Base-by-base conservation (phyloP, 1,140 invertebrate genomes). In the Magallana angulata region DNA sequence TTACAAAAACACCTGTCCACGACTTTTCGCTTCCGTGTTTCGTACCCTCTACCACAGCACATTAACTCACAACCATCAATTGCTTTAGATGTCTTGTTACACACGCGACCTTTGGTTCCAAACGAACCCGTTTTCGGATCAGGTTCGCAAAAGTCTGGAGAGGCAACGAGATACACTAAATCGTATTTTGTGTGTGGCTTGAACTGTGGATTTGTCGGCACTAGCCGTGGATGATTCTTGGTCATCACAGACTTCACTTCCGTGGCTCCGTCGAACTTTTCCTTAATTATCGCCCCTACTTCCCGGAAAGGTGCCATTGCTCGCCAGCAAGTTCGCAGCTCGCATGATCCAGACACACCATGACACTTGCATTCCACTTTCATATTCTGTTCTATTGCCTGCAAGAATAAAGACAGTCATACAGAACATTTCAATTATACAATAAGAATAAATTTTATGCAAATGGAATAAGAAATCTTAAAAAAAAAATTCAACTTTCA, bases 271-370 rank as follows among this genome's bases (percentile, higher is more conserved):
- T 97, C 96, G 95, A 98, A 98, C 93, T 97, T 97, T 90, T 97
- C 96, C 96, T 97, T 94, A 57, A 99, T 96, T 82, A 96, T 96
- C 90, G 97, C 96, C 56, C 98, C 98, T 84, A 99, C 96, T 92
- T 96, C 96, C 85, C 97, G 96, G 96, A 99, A 99, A 18, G 96
- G 96, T 11, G 97, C 97, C 93, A 98, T 95, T 18, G 97, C 97
- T 93, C 97, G 97, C 98, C 98, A 99, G 94, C 98, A 99, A 4
- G 98, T 99, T 94, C 97, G 97, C 95, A 99, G 96, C 48, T 98
- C 98, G 94, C 98, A 99, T 81, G 98, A 98, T 4, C 98, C 98
- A 64, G 98, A 99, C 48, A 99, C 98, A 5, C 98, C 98, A 94
- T 99, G 98, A 94, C 98, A 99, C 95, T 99, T 99, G 96, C 98